Percentiles rank a stretch among this genome's conserved stretches.
These are phyloP conservation scores for Stictonetta naevosa DNA, from an alignment of 2,113 vertebrate genomes.

Conservation along the genomic window DNA sequence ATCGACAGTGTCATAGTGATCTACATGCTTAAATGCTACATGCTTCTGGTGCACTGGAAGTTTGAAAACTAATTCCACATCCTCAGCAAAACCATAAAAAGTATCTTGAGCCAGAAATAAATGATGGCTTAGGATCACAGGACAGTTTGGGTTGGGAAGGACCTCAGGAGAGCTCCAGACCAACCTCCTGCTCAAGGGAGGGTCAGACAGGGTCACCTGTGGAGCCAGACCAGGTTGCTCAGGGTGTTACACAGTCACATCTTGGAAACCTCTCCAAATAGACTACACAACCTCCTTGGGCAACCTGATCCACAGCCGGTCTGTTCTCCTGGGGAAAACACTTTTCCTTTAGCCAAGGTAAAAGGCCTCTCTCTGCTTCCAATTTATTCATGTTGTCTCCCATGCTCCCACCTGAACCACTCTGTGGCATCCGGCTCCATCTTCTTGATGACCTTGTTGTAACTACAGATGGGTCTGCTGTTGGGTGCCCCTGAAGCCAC, in stretches of 20 bases:
- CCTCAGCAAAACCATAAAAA: background rate
- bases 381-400: accelerated
- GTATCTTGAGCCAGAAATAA: background rate
- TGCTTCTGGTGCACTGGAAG: background rate
- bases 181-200: background rate
- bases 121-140: background rate
- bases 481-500: background rate
- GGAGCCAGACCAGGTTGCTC: background rate
- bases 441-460: background rate
- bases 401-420: background rate
- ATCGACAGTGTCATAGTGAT: background rate
- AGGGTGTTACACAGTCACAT: background rate
- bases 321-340: background rate
- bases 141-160: background rate
- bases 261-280: background rate
- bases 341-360: background rate
- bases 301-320: background rate
- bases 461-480: background rate
- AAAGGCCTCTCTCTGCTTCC: background rate
- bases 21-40: background rate
- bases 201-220: background rate
- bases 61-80: background rate
- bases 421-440: background rate
- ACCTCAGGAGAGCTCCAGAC: background rate
- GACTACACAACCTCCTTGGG: too few species aligned